A percentile compares a stretch with the other conserved stretches of the same genome.
These are phyloP conservation scores for human DNA, from an alignment of 2,113 vertebrate species.

Conservation along the genomic window GRCh38 chr9:33204501-33205000, in stretches of 20 bases:
- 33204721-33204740: neutral
- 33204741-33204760: neutral
- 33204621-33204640: neutral
- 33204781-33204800: neutral
- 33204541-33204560: neutral
- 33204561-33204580: neutral
- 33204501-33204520: neutral
- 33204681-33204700: neutral
- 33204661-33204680: neutral
- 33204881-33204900: neutral
- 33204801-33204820: neutral
- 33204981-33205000: neutral
- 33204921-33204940: neutral
- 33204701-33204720: neutral
- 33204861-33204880: neutral
- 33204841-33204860: neutral
- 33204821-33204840: neutral
- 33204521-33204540: neutral
- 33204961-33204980: neutral
- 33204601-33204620: conserved; percentile 6
- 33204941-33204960: neutral
- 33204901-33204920: neutral
- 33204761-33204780: neutral
- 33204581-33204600: neutral
- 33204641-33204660: neutral